Conservation (phyloP, 2,888 invertebrate species). For the Gymnosoma rotundatum region DNA sequence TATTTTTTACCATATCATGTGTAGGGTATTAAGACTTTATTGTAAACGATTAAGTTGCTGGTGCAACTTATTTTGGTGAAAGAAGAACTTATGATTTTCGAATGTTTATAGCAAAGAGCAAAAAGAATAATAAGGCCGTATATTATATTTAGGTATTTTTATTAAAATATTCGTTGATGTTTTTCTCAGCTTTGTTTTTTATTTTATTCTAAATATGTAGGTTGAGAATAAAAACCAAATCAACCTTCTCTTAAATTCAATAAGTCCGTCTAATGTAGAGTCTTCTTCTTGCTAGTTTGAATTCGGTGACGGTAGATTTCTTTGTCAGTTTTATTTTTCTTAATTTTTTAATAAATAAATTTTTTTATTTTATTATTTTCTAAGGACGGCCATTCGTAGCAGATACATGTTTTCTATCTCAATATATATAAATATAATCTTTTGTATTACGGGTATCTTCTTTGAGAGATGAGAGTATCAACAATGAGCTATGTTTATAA, state of each 20-base stretch:
- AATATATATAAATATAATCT: neutral
- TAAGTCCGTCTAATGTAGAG: neutral
- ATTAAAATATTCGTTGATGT: conserved; percentile 25
- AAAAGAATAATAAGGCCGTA: conserved; percentile 38
- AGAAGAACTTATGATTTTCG: conserved; percentile 62
- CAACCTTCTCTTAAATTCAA: conserved; percentile 29
- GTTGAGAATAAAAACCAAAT: conserved; percentile 51
- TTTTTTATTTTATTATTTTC: conserved; percentile 14
- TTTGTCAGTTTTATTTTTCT: conserved; percentile 37
- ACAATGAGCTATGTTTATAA: conserved; percentile 20
- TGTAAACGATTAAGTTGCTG: conserved; percentile 47
- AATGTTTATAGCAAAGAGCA: conserved; percentile 63
- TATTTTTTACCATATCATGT: neutral
- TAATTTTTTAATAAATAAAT: conserved; percentile 22
- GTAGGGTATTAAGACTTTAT: conserved; percentile 8
- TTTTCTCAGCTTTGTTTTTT: neutral
- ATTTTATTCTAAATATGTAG: conserved; percentile 46
- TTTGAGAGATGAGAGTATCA: conserved; percentile 30
- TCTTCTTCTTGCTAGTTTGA: conserved; percentile 4
- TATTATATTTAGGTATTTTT: conserved; percentile 48
- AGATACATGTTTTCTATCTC: neutral
- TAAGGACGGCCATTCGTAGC: neutral
- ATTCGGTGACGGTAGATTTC: conserved; percentile 54
- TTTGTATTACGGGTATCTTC: neutral
- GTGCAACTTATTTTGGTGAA: conserved; percentile 30